Base-by-base conservation (phyloP, 2,888 invertebrate genomes). In the Troilus luridus region DNA sequence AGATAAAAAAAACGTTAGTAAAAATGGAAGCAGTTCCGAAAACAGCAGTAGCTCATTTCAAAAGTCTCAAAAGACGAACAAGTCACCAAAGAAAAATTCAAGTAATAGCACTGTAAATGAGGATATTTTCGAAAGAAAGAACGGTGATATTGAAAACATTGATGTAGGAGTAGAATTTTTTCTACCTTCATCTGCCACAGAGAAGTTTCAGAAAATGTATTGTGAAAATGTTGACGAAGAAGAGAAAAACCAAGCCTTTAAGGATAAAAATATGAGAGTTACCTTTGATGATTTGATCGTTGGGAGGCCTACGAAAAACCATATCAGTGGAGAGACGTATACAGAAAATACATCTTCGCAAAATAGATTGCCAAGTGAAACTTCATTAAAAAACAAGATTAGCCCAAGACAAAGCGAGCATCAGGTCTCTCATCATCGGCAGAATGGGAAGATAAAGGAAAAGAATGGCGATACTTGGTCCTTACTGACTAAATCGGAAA, bases 121-220 rank as follows among this genome's bases (percentile, higher is more conserved):
- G 12, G 85, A 85, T 56, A 85, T 11, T 58, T 85, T 85, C 11
- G 85, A 85, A 1, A 85, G 56, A 85, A 85, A n/a, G 54, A 85
- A 58, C n/a, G n/a, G 85, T 10, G 85, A 85, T 14, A 85, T 85
- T 9, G 85, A 85, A n/a, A 85, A 85, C 54, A n/a, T 85, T 0
- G 8, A 85, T 58, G 56, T n/a, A 11, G 85, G 85, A 11, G 21
- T 85, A 56, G 85, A 85, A 0, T 85, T 85, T 85, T 85, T 85
- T 56, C 19, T 85, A 58, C 85, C 85, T 21, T 56, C 85, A n/a
- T 56, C 56, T 54, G 85, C 56, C n/a, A 56, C 85, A 1, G 85
- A 85, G 56, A 85, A 85, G 56, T 56, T 85, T 85, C 85, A 85
- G n/a, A 56, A 85, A 85, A 85, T 85, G 56, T 85, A 56, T 58